Evolutionary conservation across 2,888 invertebrate species (phyloP), one percentile per base, ranked within the genome.

Genomic region (Dexiosoma caninum): DNA sequence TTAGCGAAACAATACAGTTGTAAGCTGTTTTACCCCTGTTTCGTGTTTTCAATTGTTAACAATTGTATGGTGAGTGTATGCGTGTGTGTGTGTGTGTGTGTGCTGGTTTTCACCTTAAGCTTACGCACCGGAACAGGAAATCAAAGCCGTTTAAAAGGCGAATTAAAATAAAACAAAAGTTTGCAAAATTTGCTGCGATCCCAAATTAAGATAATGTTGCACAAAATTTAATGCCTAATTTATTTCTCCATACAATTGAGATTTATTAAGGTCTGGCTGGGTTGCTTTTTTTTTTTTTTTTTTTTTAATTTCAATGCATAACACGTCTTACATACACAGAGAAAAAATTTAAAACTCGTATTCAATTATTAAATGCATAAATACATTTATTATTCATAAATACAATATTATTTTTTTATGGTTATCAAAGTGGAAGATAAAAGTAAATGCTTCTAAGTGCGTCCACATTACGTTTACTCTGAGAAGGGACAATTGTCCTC

Each of bases 111-210:
- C 32, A 62, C 72, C 69, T 62, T 46, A 42, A 64, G 55, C 69
- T 49, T 81, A 81, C 81, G 81, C 81, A 81, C 77, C 81, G 81
- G 77, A 81, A 81, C 53, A 77, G 81, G 81, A 81, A 81, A 81
- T 81, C 72, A 77, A 81, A 77, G 81, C 81, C 81, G 77, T 77
- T 81, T 81, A 81, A 81, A 81, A 46, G 55, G 77, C 57, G n/a
- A 76, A 77, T 81, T 81, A 74, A 69, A 81, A 69, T 64, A 69
- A 81, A 72, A 76, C 76, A 76, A 76, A 71, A 69, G 72, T 69
- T 64, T 69, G 81, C 74, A 74, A 81, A 81, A 81, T 77, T 81
- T 81, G 81, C 77, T 57, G 57, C 51, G 81, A 81, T 81, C 46
- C 51, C 62, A 77, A 81, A 81, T 74, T 74, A 72, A 72, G 81